A percentile compares a stretch with the other conserved stretches of the same genome.
These are phyloP conservation scores for Euschistus heros DNA, from an alignment of 1,140 invertebrate genomes.

Conservation along the genomic window DNA sequence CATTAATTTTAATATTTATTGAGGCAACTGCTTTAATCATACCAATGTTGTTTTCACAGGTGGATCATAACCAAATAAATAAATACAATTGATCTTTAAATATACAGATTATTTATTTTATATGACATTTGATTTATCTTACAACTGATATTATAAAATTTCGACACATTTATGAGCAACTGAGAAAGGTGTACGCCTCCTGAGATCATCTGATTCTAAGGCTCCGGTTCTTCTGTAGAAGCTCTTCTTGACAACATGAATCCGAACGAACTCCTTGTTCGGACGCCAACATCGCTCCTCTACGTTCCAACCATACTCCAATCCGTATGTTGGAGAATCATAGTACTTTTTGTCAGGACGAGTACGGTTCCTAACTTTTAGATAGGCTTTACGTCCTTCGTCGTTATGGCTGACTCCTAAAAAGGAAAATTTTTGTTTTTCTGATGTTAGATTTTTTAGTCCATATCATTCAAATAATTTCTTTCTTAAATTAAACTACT, in stretches of 20 bases:
- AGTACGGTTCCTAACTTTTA: not conserved
- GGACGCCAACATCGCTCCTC: not conserved
- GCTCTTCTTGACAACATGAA: not conserved
- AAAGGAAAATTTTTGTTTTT: not conserved
- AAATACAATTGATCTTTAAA: no score
- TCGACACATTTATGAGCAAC: not conserved
- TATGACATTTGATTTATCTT: no score
- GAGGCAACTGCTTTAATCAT: no score
- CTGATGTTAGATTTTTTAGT: not conserved
- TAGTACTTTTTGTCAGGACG: conserved; percentile 1
- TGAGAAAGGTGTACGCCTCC: conserved; percentile 2
- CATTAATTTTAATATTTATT: no score
- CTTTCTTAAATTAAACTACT: not conserved
- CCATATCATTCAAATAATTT: not conserved
- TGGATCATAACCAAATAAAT: no score
- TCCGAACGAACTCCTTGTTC: not conserved
- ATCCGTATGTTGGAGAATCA: not conserved
- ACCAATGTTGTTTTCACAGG: no score
- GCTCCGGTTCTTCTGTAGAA: conserved; percentile 19
- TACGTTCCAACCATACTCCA: conserved; percentile 15
- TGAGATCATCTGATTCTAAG: not conserved
- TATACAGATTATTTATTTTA: no score
- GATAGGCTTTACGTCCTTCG: conserved; percentile 10
- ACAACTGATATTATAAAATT: not conserved
- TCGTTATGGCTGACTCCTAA: conserved; percentile 16